These are phyloP conservation scores for Crossaster papposus DNA, from an alignment of 53 echinoderm and acorn worm genomes.

Conservation along the genomic window DNA sequence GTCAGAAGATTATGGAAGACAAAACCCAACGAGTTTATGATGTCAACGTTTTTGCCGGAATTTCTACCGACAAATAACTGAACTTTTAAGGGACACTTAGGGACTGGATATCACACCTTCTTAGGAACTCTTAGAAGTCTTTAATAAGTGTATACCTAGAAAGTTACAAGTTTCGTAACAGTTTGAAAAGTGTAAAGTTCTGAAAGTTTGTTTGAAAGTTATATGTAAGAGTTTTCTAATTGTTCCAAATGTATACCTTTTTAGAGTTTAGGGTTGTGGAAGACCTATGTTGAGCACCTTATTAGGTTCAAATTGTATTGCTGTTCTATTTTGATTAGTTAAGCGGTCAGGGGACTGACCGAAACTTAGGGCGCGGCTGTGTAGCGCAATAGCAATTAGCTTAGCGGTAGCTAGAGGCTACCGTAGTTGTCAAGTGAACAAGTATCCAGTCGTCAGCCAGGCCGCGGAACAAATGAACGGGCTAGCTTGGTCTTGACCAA, in stretches of 20 bases:
- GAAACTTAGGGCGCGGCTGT: slow-evolving; percentile 18
- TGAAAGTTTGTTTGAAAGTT: neutral
- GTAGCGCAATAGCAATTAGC: slow-evolving; percentile 1
- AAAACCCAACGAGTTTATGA: neutral
- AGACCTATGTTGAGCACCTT: neutral
- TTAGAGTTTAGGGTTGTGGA: neutral
- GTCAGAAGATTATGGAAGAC: neutral
- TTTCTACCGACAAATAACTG: neutral
- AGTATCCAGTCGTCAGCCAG: neutral
- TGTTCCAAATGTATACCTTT: neutral
- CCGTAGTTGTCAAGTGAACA: neutral
- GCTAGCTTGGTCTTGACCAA: too few relatives aligned
- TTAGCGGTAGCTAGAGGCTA: neutral
- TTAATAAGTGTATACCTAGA: neutral
- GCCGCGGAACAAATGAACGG: too few relatives aligned
- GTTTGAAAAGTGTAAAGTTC: neutral
- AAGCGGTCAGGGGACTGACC: slow-evolving; percentile 13
- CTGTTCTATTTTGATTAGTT: neutral
- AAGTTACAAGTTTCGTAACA: neutral
- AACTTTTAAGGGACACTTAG: neutral
- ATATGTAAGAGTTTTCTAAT: neutral
- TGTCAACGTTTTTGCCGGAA: neutral
- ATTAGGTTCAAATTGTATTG: neutral
- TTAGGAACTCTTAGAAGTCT: neutral
- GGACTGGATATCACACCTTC: neutral